These are phyloP conservation scores for Danaus chrysippus DNA, from an alignment of 2,888 invertebrate species.

Conservation along the genomic window DNA sequence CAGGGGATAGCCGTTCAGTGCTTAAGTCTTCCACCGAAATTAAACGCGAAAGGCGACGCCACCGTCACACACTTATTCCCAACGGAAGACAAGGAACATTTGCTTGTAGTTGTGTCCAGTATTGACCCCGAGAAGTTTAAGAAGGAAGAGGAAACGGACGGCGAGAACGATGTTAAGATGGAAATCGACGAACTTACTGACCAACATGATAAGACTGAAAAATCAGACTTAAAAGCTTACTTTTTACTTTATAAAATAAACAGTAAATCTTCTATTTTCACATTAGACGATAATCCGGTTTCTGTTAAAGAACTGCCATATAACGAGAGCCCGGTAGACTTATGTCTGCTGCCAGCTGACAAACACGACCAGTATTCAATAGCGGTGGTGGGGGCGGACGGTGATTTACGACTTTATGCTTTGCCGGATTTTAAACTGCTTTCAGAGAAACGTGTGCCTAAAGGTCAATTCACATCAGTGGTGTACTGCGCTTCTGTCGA, in stretches of 20 bases:
- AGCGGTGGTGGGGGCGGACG: constrained; percentile 86
- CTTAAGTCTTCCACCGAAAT: constrained; percentile 71
- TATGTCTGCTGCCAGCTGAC: constrained; percentile 82
- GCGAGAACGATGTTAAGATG: constrained; percentile 66
- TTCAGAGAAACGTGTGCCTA: constrained; percentile 83
- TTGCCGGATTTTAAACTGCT: constrained; percentile 84
- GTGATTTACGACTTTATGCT: constrained; percentile 85
- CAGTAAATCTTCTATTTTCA: constrained; percentile 58
- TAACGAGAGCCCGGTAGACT: constrained; percentile 83
- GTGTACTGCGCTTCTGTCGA: constrained; percentile 94
- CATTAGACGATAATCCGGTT: constrained; percentile 80
- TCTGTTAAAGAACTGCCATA: constrained; percentile 79
- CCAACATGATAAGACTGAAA: constrained; percentile 44
- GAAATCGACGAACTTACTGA: constrained; percentile 63
- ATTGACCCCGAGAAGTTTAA: constrained; percentile 58
- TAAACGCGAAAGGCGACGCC: constrained; percentile 70
- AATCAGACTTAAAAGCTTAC: constrained; percentile 57
- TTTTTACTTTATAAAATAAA: constrained; percentile 65
- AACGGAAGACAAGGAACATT: constrained; percentile 83
- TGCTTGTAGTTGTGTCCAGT: constrained; percentile 80
- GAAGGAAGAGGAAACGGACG: constrained; percentile 52
- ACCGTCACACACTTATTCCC: constrained; percentile 82
- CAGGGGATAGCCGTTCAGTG: constrained; percentile 79
- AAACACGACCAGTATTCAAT: constrained; percentile 79
- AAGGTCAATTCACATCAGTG: constrained; percentile 87